Base-by-base conservation (phyloP, 2,113 vertebrate genomes). In the Zingel zingel region DNA sequence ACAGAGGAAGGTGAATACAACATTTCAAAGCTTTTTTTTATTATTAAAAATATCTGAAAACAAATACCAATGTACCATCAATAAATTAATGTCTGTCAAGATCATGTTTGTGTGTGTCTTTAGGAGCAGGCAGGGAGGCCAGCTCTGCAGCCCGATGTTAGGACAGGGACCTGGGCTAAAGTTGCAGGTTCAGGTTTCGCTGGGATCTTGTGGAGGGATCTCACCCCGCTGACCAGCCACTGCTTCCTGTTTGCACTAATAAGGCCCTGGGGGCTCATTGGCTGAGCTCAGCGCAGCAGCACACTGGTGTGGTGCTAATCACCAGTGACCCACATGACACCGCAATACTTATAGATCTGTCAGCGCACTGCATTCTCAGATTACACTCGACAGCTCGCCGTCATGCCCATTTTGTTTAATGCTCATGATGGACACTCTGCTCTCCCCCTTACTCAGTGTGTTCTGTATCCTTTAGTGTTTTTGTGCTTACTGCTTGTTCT, bases 241-340 rank as follows among this genome's bases (percentile, higher is more conserved):
- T 33, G 72, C 84, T 84, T 91, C 83, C 87, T 91, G 83, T 91
- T 89, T 88, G 79, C 86, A 56, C 82, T 91, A 91, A 92, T 87
- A 88, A 85, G 85, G 68, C 93, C 87, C 91, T 1, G 19, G 89
- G 85, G 93, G 79, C 83, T 92, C 85, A 82, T 89, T 88, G 85
- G 77, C 65, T 77, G 77, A 83, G 77, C 75, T 87, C 57, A 73
- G 78, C 6, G 16, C 59, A 79, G 67, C 64, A 86, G 82, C 65
- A 53, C 64, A 76, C 57, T 57, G 73, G 68, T 86, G 77, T 65
- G 62, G 56, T 1, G 68, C 90, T 90, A 89, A 92, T 93, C 89
- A 79, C 75, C 63, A 36, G 56, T 91, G 88, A 86, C 89, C 86
- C 80, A 45, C 81, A 64, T 82, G 86, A 92, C 84, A 86, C 82